Evolutionary conservation across 2,888 invertebrate species (phyloP), one percentile per base, ranked within the genome.

Genomic region (Rotaria socialis): DNA sequence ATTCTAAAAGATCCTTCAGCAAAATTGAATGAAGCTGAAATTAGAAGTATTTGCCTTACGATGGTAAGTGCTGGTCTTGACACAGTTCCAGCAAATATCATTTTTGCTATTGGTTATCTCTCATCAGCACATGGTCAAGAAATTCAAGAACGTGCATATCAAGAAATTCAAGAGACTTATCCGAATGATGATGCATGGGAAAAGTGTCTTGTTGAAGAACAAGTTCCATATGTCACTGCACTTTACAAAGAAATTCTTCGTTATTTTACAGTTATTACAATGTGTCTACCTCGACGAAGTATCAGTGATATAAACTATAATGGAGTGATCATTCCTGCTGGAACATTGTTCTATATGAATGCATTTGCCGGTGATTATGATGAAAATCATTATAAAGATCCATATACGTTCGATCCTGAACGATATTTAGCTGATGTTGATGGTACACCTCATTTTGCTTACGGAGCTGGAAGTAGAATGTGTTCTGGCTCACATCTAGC

Each of bases 331-430:
- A 80, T 80, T 80, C 80, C 80, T 43, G 47, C 80, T 47, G 80
- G 80, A 47, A 80, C 80, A 4, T 80, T n/a, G 19, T 80, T 80
- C 11, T 80, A 80, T 47, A 80, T 80, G 80, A 80, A 80, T 47
- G 80, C 80, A n/a, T 80, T 80, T 47, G 80, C 24, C 6, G 80
- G 80, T n/a, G 80, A 80, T 47, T 80, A 80, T 47, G 80, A 80
- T 47, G 80, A 47, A 47, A n/a, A 80, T 11, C 80, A 80, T 47
- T 80, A 47, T n/a, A 35, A 47, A 80, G 47, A 80, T 47, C 80
- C 80, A 5, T 47, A 80, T 47, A 43, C 8, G 0, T 80, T 80
- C 47, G 47, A 80, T 80, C 80, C 80, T 7, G 80, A 80, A n/a
- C 80, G 80, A 47, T 80, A 80, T 80, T n/a, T 80, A 22, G 80